Conservation (phyloP, 2,888 invertebrate genomes). For the Drosophila sordidapex region DNA sequence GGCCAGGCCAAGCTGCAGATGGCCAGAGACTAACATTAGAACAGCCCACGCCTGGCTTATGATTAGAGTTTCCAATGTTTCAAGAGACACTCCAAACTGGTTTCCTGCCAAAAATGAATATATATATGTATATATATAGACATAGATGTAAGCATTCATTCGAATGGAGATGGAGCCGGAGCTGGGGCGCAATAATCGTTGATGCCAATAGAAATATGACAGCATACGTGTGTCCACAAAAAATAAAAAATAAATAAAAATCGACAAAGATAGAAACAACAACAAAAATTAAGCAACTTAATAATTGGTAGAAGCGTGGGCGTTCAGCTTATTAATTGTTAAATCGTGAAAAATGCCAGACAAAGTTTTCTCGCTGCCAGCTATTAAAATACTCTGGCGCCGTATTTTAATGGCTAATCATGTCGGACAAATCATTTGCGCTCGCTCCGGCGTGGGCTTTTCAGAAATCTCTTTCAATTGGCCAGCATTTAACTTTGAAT, state of each 20-base stretch:
- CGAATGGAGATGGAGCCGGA: slow-evolving; percentile 34
- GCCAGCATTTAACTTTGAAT: slow-evolving; percentile 37
- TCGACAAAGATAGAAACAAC: slow-evolving; percentile 1
- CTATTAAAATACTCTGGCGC: slow-evolving; percentile 40
- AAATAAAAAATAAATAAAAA: slow-evolving; percentile 15
- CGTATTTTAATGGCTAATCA: slow-evolving; percentile 50
- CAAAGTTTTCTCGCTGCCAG: slow-evolving; percentile 9
- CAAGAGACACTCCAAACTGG: slow-evolving; percentile 54
- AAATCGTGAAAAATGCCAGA: slow-evolving; percentile 41
- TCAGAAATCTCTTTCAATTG: slow-evolving; percentile 26
- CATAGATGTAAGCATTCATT: slow-evolving; percentile 12
- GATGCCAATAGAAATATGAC: slow-evolving; percentile 62
- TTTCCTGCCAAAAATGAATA: slow-evolving; percentile 44
- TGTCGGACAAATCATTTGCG: slow-evolving; percentile 26
- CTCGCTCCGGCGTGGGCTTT: slow-evolving; percentile 26
- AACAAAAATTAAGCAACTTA: background rate
- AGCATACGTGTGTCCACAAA: slow-evolving; percentile 70
- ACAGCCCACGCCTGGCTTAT: slow-evolving; percentile 69
- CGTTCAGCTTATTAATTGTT: slow-evolving; percentile 67
- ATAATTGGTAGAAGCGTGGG: slow-evolving; percentile 53
- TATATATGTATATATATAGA: slow-evolving; percentile 4
- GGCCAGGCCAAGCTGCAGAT: slow-evolving; percentile 39
- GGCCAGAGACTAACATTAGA: slow-evolving; percentile 47
- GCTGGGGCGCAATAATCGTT: slow-evolving; percentile 31
- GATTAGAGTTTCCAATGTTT: slow-evolving; percentile 48